Conservation (phyloP, 2,113 vertebrate genomes). For the Macrotis lagotis region DNA sequence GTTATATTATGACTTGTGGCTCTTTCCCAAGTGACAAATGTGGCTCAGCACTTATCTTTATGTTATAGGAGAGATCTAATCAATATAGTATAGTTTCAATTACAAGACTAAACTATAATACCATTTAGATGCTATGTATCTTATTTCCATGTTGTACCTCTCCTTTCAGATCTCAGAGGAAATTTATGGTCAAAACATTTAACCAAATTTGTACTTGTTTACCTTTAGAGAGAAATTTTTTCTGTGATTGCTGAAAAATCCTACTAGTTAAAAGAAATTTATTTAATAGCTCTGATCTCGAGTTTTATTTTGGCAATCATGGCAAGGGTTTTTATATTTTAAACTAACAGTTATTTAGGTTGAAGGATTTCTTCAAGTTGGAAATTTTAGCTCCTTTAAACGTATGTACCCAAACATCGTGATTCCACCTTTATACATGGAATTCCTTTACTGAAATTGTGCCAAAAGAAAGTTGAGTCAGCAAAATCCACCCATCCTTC, state of each 20-base stretch:
- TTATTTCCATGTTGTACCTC: neutral
- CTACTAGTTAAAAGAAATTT: slow-evolving; percentile 33
- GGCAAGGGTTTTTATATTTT: slow-evolving; percentile 36
- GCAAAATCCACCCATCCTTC: neutral
- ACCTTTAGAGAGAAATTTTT: slow-evolving; percentile 43
- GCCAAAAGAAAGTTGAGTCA: neutral
- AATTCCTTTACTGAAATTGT: neutral
- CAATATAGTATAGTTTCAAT: slow-evolving; percentile 66
- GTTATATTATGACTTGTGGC: slow-evolving; percentile 77
- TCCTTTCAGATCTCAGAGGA: neutral
- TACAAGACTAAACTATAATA: slow-evolving; percentile 28
- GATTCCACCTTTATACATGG: neutral
- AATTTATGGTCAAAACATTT: neutral
- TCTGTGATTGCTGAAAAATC: neutral
- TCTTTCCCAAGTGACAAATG: slow-evolving; percentile 76
- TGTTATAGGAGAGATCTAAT: slow-evolving; percentile 58
- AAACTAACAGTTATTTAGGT: slow-evolving; percentile 55
- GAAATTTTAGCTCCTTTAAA: slow-evolving; percentile 40
- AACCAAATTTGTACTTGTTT: slow-evolving; percentile 20
- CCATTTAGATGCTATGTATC: neutral
- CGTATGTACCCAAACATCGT: neutral
- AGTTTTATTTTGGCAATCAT: slow-evolving; percentile 39
- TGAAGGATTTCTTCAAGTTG: slow-evolving; percentile 4
- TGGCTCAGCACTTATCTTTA: slow-evolving; percentile 59
- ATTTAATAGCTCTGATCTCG: slow-evolving; percentile 49